Percentiles rank a stretch among this genome's conserved stretches.
Evolutionary conservation across 2,797 vertebrate genomes (phyloP).

Genomic region (Spondyliosoma cantharus): DNA sequence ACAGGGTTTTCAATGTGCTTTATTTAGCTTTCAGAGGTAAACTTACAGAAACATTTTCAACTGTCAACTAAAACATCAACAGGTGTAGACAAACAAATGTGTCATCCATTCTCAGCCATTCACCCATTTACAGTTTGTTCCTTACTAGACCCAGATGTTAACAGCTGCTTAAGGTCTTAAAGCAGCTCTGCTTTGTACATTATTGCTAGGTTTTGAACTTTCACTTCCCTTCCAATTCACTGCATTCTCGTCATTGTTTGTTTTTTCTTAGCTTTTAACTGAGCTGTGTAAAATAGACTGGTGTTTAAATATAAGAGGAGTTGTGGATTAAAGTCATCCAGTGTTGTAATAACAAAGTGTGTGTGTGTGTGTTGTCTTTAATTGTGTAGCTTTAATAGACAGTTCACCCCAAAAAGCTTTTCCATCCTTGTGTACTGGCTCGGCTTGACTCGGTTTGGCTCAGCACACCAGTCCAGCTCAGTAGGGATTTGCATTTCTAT

Average conservation of each 20-base stretch:
- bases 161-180: constrained; percentile 29
- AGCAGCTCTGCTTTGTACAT: constrained; percentile 37
- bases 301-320: constrained; percentile 73
- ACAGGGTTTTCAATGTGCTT: constrained; percentile 11
- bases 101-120: constrained; percentile 29
- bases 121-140: constrained; percentile 9
- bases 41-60: constrained; percentile 17
- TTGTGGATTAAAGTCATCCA: constrained; percentile 76
- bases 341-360: constrained; percentile 70
- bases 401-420: too few relatives aligned
- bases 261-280: constrained; percentile 68
- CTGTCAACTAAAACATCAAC: constrained; percentile 12
- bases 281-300: constrained; percentile 72
- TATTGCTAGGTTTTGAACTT: constrained; percentile 32
- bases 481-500: too few relatives aligned
- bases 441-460: too few relatives aligned
- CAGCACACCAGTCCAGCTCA: too few relatives aligned
- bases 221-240: constrained; percentile 26
- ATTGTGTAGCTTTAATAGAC: not conserved
- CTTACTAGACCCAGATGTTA: constrained; percentile 6
- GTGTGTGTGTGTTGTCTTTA: constrained; percentile 27
- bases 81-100: constrained; percentile 16
- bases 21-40: constrained; percentile 17
- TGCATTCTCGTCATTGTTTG: constrained; percentile 39
- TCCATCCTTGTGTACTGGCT: too few relatives aligned